Evolutionary conservation across 2,888 invertebrate species (phyloP).

Genomic region (Sialis fuliginosa): DNA sequence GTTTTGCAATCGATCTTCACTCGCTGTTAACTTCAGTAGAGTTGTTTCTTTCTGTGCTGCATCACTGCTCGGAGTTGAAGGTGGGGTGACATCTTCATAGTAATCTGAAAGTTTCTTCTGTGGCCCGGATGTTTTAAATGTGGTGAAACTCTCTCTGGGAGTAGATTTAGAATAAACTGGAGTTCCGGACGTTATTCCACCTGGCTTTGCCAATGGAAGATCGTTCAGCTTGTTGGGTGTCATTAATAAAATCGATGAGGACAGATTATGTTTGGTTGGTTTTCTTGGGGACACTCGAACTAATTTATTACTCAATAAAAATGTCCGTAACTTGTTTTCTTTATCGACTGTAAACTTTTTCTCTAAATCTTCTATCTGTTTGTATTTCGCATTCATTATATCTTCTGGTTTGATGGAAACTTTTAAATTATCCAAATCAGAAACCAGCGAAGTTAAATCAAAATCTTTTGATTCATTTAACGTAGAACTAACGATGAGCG

Average conservation of each 20-base stretch:
- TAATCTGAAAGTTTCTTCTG: conserved; percentile 3
- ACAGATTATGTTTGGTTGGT: conserved; percentile 25
- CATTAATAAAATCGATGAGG: conserved; percentile 13
- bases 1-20: too few relatives aligned
- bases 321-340: conserved; percentile 29
- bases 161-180: not conserved
- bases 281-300: conserved; percentile 33
- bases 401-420: conserved; percentile 30
- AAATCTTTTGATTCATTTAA: not conserved
- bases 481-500: conserved; percentile 1
- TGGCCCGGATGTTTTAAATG: not conserved
- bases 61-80: not conserved
- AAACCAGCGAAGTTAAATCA: conserved; percentile 26
- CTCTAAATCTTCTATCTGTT: conserved; percentile 17
- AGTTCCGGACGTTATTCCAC: conserved; percentile 1
- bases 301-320: conserved; percentile 32
- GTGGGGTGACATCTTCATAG: conserved; percentile 3
- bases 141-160: too few relatives aligned
- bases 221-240: conserved; percentile 2
- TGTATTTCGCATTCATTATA: conserved; percentile 23
- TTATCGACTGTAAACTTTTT: conserved; percentile 29
- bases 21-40: too few relatives aligned
- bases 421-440: conserved; percentile 32
- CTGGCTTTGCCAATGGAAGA: conserved; percentile 1
- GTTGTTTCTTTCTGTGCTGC: too few relatives aligned